phyloP scores from a whole-genome alignment of 2,797 vertebrate genomes.

The Lepus townsendii region DNA sequence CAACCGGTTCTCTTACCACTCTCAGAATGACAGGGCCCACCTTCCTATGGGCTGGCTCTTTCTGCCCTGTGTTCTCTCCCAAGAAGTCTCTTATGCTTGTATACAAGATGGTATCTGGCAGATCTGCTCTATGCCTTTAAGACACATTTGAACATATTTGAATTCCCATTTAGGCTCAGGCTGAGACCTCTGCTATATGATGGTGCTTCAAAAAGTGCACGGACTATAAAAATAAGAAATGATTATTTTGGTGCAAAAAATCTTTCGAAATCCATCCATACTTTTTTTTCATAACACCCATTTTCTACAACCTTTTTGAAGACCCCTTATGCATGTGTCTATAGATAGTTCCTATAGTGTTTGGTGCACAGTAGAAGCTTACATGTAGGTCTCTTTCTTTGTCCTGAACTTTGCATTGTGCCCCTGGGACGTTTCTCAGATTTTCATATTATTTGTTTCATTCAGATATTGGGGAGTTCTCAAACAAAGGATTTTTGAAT shows the following conservation, averaged over 20 bases:
- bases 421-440: not conserved
- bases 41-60: not conserved
- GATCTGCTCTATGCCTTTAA: not conserved
- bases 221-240: no score
- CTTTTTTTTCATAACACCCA: no score
- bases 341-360: not conserved
- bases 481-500: conserved; percentile 32
- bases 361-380: not conserved
- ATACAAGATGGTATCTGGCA: not conserved
- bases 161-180: not conserved
- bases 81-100: not conserved
- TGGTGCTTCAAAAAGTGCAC: no score
- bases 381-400: not conserved
- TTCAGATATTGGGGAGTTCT: not conserved
- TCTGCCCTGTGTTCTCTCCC: not conserved
- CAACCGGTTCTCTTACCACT: not conserved
- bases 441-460: conserved; percentile 15
- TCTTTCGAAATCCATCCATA: no score
- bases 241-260: no score
- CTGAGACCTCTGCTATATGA: not conserved
- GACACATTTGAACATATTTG: not conserved
- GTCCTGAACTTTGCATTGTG: not conserved
- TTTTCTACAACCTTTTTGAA: no score
- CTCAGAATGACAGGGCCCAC: not conserved
- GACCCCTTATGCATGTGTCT: no score